phyloP scores from a whole-genome alignment of 2,113 vertebrate species.

The Desmodus rotundus region DNA sequence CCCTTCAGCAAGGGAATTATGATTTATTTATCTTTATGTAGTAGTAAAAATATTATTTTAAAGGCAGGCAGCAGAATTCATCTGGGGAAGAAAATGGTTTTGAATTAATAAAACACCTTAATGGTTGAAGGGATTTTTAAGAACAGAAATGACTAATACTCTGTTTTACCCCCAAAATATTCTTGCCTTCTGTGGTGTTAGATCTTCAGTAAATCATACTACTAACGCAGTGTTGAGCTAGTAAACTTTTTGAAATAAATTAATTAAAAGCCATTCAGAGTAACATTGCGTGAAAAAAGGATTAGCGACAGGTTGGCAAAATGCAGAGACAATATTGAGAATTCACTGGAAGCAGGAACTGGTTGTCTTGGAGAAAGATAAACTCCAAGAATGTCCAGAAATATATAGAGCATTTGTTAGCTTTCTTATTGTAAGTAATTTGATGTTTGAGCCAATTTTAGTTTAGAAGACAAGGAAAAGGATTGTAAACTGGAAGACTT shows the following conservation, averaged over 20 bases:
- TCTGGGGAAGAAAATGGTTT: neutral
- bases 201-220: neutral
- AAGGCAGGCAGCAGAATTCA: neutral
- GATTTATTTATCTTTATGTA: neutral
- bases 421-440: neutral
- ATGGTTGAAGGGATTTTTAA: neutral
- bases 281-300: neutral
- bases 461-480: neutral
- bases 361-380: neutral
- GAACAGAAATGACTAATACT: neutral
- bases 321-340: neutral
- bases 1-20: neutral
- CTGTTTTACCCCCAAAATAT: neutral
- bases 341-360: neutral
- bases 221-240: neutral
- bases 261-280: neutral
- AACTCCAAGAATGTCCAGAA: conserved; percentile 5
- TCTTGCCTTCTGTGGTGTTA: neutral
- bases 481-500: neutral
- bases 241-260: neutral
- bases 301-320: neutral
- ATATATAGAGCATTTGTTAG: neutral
- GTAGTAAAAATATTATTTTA: neutral
- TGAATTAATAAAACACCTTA: neutral
- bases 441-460: neutral